Conservation (phyloP, 2,888 invertebrate genomes). For the Agriotes lineatus region DNA sequence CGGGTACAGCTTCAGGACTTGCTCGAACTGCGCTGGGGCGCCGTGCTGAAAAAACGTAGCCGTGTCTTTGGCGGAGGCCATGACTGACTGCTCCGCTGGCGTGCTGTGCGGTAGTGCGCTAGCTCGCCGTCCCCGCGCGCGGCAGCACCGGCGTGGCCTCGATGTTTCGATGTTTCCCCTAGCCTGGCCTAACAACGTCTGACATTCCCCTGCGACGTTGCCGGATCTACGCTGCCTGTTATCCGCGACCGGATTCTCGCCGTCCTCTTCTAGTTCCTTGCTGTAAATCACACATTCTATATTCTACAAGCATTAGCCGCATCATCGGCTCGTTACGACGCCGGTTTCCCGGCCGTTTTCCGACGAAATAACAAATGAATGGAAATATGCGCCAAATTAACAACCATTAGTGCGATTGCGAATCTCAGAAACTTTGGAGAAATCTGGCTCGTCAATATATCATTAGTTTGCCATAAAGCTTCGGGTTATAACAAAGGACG, state of each 20-base stretch:
- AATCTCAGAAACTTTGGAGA: background rate
- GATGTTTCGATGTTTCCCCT: conserved; percentile 59
- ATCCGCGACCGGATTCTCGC: conserved; percentile 9
- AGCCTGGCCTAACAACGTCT: conserved; percentile 63
- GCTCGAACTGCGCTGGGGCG: conserved; percentile 87
- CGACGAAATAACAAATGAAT: no score
- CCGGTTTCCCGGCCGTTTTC: background rate
- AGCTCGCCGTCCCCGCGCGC: conserved; percentile 51
- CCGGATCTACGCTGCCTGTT: conserved; percentile 43
- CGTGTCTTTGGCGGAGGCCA: conserved; percentile 88
- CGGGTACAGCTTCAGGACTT: conserved; percentile 91
- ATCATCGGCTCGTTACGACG: conserved; percentile 15
- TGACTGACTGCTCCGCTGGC: conserved; percentile 60
- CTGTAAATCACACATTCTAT: conserved; percentile 27
- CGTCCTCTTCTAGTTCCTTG: conserved; percentile 30
- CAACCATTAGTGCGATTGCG: no score
- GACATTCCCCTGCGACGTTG: conserved; percentile 61
- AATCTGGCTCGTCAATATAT: conserved; percentile 1
- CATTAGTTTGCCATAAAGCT: background rate
- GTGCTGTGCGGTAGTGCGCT: conserved; percentile 53
- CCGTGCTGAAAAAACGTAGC: conserved; percentile 94
- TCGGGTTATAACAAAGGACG: background rate
- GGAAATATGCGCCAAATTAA: no score
- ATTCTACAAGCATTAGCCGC: background rate
- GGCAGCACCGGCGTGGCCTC: conserved; percentile 59